Evolutionary conservation across 1,140 invertebrate species (phyloP).

Genomic region (Drosophila leontia): DNA sequence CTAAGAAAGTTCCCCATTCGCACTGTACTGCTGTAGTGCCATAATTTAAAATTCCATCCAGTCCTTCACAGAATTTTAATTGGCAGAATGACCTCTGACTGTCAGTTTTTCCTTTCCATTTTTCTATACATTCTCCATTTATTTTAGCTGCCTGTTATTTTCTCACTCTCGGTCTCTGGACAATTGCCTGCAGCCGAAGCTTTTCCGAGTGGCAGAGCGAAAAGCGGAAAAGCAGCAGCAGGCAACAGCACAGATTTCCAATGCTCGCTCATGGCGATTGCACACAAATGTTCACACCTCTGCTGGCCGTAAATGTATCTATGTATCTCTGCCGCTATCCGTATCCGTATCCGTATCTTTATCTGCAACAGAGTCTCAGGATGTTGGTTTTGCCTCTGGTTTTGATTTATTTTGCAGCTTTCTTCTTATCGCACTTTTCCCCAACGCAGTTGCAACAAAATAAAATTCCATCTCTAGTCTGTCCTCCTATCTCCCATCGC

Average conservation of each 20-base stretch:
- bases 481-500: background rate
- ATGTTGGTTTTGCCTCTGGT: slow-evolving; percentile 3
- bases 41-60: slow-evolving; percentile 10
- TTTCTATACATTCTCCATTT: background rate
- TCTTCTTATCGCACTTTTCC: slow-evolving; percentile 18
- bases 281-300: slow-evolving; percentile 37
- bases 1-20: background rate
- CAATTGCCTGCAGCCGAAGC: slow-evolving; percentile 23
- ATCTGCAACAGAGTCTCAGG: slow-evolving; percentile 6
- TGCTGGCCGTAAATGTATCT: background rate
- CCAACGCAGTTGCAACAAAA: slow-evolving; percentile 21
- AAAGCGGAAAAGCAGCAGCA: slow-evolving; percentile 4
- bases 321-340: background rate
- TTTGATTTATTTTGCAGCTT: slow-evolving; percentile 24
- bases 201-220: slow-evolving; percentile 6
- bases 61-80: slow-evolving; percentile 23
- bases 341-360: slow-evolving; percentile 2
- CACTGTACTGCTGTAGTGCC: background rate
- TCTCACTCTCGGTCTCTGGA: slow-evolving; percentile 13
- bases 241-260: slow-evolving; percentile 23
- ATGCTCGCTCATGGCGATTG: slow-evolving; percentile 25
- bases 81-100: slow-evolving; percentile 38
- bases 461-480: slow-evolving; percentile 10
- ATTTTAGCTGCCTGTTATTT: slow-evolving; percentile 20
- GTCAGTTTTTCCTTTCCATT: slow-evolving; percentile 12